Base-by-base conservation (phyloP, 2,113 vertebrate species). In the Madoqua kirkii region DNA sequence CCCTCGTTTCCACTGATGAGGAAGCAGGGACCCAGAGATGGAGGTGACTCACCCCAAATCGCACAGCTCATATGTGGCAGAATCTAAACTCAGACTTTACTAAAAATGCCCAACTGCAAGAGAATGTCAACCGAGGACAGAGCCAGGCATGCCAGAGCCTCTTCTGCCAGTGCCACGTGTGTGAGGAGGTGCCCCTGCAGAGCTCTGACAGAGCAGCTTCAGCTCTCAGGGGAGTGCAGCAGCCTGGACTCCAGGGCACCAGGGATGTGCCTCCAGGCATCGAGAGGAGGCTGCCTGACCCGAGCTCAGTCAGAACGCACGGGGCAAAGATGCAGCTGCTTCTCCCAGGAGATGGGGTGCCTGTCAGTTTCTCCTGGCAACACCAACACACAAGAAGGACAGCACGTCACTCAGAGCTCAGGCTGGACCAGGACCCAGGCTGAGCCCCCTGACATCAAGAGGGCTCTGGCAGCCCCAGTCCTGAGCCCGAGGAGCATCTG, bases 11-110 rank as follows among this genome's bases (percentile, higher is more conserved):
- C 27, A 45, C 9, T 76, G 82, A 78, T 1, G 92, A 89, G 50
- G 79, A 36, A 71, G 87, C 50, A 87, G 62, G 31, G 55, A 48
- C 82, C 64, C 88, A 84, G 76, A 92, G 54, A 94, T 25, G 95
- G 83, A 48, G 62, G n/a, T 84, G 87, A 91, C 93, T 93, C 82
- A 82, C 25, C 92, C 67, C 8, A 2, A 54, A 62, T 52, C 60
- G 36, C 87, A 93, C 76, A 62, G 87, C 91, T 15, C 52, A 2
- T 36, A 14, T 17, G 60, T 29, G 36, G 36, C 40, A 62, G 54
- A 48, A 40, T 33, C 54, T 10, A 93, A 54, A 50, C 85, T 40
- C 87, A 50, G 83, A 96, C 29, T 78, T 33, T 13, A 43, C 64
- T 93, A 71, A 36, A 81, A 95, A 95, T 45, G 40, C 15, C 29